phyloP scores from a whole-genome alignment of 2,797 vertebrate genomes.

The Crypturellus tataupa region DNA sequence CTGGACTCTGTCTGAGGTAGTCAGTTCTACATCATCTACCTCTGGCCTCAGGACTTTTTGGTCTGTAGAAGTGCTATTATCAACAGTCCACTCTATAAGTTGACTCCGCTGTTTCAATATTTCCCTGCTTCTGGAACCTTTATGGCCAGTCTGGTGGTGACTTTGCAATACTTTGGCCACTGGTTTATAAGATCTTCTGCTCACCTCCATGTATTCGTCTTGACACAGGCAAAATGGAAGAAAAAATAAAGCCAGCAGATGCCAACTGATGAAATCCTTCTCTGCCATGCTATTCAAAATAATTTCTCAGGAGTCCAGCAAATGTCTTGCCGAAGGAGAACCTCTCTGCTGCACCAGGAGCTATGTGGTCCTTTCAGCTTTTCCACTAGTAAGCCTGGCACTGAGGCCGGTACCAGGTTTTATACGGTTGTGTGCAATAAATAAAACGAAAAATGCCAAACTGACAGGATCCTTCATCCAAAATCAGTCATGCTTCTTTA shows the following conservation, averaged over 20 bases:
- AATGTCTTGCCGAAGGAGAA: slow-evolving; percentile 60
- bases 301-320: slow-evolving; percentile 57
- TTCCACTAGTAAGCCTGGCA: slow-evolving; percentile 73
- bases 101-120: slow-evolving; percentile 83
- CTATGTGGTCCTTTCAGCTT: slow-evolving; percentile 66
- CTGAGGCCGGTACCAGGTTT: slow-evolving; percentile 74
- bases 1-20: slow-evolving; percentile 86
- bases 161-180: slow-evolving; percentile 86
- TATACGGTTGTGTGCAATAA: slow-evolving; percentile 82
- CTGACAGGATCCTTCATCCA: slow-evolving; percentile 79
- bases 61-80: slow-evolving; percentile 84
- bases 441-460: slow-evolving; percentile 81
- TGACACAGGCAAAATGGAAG: slow-evolving; percentile 86
- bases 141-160: slow-evolving; percentile 83
- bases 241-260: slow-evolving; percentile 82
- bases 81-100: slow-evolving; percentile 81
- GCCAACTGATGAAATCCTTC: slow-evolving; percentile 79
- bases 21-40: slow-evolving; percentile 87
- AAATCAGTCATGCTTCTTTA: slow-evolving; percentile 76
- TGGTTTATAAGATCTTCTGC: slow-evolving; percentile 85
- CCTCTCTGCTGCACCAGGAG: slow-evolving; percentile 52
- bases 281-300: slow-evolving; percentile 78
- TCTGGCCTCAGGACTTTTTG: slow-evolving; percentile 84
- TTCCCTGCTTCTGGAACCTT: slow-evolving; percentile 84
- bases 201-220: slow-evolving; percentile 89